Conservation (phyloP, 2,888 invertebrate species). For the Dynastes tityus region DNA sequence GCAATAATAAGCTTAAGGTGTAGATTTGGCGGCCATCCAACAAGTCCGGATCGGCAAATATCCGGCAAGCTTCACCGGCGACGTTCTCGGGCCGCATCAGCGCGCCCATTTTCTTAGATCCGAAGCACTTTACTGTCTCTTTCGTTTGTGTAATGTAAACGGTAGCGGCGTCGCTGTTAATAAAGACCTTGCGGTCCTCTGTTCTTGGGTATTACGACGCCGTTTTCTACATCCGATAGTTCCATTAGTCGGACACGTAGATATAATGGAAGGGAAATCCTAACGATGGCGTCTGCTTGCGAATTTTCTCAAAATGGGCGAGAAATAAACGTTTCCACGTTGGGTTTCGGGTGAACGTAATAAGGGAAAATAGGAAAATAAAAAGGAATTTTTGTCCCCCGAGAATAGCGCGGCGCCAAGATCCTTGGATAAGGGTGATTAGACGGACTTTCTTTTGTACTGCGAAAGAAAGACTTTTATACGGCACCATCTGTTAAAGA, state of each 20-base stretch:
- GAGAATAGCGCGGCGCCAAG: background rate
- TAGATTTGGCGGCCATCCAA: conserved; percentile 50
- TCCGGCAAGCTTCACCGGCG: conserved; percentile 10
- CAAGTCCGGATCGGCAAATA: conserved; percentile 42
- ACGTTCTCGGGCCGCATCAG: conserved; percentile 3
- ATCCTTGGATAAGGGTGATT: conserved; percentile 1
- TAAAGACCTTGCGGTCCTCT: conserved; percentile 37
- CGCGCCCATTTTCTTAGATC: conserved; percentile 22
- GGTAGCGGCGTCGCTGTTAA: conserved; percentile 19
- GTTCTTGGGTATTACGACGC: conserved; percentile 20
- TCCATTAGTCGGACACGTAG: conserved; percentile 36
- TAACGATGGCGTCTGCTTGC: conserved; percentile 11
- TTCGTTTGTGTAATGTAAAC: conserved; percentile 12
- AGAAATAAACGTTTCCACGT: conserved; percentile 7
- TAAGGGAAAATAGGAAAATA: conserved; percentile 8
- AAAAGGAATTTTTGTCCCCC: background rate
- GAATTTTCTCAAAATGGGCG: conserved; percentile 4
- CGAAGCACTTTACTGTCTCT: conserved; percentile 8
- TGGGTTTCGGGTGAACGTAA: conserved; percentile 10
- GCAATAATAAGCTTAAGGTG: conserved; percentile 53
- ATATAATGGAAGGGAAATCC: conserved; percentile 12
- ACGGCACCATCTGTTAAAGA: too few species aligned
- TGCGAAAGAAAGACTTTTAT: too few species aligned
- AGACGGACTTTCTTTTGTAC: background rate
- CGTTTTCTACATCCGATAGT: conserved; percentile 29